Evolutionary conservation across 2,888 invertebrate genomes (phyloP).

Genomic region (Trichacis sp.): DNA sequence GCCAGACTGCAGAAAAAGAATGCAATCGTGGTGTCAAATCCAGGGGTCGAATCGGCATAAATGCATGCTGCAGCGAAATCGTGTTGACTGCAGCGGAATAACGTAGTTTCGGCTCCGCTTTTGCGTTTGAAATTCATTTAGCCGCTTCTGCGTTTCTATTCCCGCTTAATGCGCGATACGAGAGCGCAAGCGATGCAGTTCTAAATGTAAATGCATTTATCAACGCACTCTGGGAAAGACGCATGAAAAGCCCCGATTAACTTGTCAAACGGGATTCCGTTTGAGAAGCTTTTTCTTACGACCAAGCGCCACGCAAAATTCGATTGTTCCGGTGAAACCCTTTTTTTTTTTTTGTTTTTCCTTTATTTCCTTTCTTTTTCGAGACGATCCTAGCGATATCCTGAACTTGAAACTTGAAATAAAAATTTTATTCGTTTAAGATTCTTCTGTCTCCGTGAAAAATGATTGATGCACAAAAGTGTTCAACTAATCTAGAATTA

Average conservation of each 20-base stretch:
- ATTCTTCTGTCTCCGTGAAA: no score
- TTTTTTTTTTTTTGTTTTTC: no score
- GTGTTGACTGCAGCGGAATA: slow-evolving; percentile 66
- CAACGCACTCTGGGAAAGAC: slow-evolving; percentile 33
- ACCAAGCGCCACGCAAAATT: neutral
- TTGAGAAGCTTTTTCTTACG: neutral
- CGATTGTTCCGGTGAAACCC: no score
- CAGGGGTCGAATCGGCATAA: slow-evolving; percentile 48
- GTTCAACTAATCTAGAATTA: no score
- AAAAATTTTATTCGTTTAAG: no score
- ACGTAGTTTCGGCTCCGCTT: slow-evolving; percentile 55
- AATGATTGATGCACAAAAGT: no score
- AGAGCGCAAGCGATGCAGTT: slow-evolving; percentile 24
- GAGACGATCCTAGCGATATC: no score
- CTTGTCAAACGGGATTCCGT: slow-evolving; percentile 1
- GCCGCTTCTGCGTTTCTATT: slow-evolving; percentile 57
- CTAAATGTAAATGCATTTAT: slow-evolving; percentile 39
- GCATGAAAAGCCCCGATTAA: slow-evolving; percentile 26
- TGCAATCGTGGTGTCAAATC: slow-evolving; percentile 21
- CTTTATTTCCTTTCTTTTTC: no score
- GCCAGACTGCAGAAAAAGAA: slow-evolving; percentile 28
- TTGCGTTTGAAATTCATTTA: slow-evolving; percentile 63
- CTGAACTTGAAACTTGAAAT: no score
- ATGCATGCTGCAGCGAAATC: slow-evolving; percentile 55
- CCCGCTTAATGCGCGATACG: slow-evolving; percentile 6